Evolutionary conservation across 2,797 vertebrate genomes (phyloP).

Genomic region (Enoplosus armatus): DNA sequence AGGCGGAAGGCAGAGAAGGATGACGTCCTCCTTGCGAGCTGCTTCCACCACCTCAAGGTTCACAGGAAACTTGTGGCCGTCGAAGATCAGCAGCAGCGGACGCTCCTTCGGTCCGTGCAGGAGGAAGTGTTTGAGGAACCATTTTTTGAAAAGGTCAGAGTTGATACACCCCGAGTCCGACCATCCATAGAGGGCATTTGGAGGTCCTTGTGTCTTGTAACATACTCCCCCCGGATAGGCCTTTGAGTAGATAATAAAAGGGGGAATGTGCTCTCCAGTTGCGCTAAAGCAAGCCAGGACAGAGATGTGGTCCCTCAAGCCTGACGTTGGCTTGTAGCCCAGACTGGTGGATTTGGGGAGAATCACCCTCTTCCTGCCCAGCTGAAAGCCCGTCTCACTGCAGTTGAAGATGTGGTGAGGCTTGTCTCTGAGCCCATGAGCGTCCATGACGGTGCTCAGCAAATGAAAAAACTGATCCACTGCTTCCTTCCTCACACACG

Average conservation of each 20-base stretch:
- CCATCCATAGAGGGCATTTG: constrained; percentile 76
- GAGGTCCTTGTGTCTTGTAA: constrained; percentile 80
- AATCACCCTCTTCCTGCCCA: constrained; percentile 72
- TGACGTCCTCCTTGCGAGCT: constrained; percentile 70
- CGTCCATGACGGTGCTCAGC: constrained; percentile 62
- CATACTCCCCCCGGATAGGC: constrained; percentile 78
- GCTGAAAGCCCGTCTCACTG: constrained; percentile 76
- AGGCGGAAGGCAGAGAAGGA: constrained; percentile 78
- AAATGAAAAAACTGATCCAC: constrained; percentile 78
- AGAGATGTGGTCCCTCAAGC: constrained; percentile 75
- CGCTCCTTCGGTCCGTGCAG: constrained; percentile 64
- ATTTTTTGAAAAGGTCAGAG: constrained; percentile 81
- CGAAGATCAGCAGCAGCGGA: constrained; percentile 75
- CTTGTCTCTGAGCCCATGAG: constrained; percentile 67
- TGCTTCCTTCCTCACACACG: constrained; percentile 75
- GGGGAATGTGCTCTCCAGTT: constrained; percentile 73
- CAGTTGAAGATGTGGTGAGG: constrained; percentile 77
- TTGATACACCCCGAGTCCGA: constrained; percentile 73
- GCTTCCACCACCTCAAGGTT: constrained; percentile 80
- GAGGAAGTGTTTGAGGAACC: constrained; percentile 82
- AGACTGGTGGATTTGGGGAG: constrained; percentile 68
- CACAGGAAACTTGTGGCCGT: constrained; percentile 76
- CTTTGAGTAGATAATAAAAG: constrained; percentile 80
- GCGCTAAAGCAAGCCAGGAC: constrained; percentile 76
- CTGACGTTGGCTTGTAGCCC: constrained; percentile 64